These are phyloP conservation scores for Heptascelio sp. DNA, from an alignment of 2,888 invertebrate genomes.

Conservation along the genomic window DNA sequence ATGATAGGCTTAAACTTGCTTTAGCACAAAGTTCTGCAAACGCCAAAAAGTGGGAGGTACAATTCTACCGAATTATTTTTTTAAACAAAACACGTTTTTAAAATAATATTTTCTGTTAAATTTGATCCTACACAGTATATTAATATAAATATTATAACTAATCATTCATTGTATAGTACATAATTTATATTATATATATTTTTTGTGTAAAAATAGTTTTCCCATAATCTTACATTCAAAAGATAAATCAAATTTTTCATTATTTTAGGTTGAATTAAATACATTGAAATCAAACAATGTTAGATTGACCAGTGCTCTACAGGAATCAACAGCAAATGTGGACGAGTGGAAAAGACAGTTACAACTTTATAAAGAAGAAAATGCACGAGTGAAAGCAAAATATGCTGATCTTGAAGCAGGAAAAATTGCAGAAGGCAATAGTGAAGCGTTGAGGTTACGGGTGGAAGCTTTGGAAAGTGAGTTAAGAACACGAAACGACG, in stretches of 20 bases:
- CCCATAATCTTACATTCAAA: no score
- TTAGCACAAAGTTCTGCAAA: constrained; percentile 99
- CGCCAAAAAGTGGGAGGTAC: constrained; percentile 98
- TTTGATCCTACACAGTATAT: no score
- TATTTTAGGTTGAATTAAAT: constrained; percentile 92
- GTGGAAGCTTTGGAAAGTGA: constrained; percentile 95
- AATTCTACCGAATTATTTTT: no score
- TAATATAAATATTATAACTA: no score
- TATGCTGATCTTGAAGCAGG: constrained; percentile 91
- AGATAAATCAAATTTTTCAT: no score
- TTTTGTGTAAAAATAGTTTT: no score
- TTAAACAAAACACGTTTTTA: no score
- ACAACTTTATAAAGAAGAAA: constrained; percentile 97
- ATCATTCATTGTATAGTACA: no score
- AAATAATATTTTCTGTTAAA: no score
- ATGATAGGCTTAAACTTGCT: constrained; percentile 98
- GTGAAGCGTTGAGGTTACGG: constrained; percentile 91
- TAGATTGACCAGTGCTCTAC: constrained; percentile 97
- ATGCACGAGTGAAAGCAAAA: constrained; percentile 93
- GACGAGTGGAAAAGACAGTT: constrained; percentile 99
- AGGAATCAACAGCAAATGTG: constrained; percentile 98
- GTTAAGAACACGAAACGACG: constrained; percentile 94
- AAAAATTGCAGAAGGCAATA: constrained; percentile 85
- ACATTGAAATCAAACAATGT: constrained; percentile 99
- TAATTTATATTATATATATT: no score